phyloP scores from a whole-genome alignment of 2,888 invertebrate species.

The Pristionchus exspectatus region DNA sequence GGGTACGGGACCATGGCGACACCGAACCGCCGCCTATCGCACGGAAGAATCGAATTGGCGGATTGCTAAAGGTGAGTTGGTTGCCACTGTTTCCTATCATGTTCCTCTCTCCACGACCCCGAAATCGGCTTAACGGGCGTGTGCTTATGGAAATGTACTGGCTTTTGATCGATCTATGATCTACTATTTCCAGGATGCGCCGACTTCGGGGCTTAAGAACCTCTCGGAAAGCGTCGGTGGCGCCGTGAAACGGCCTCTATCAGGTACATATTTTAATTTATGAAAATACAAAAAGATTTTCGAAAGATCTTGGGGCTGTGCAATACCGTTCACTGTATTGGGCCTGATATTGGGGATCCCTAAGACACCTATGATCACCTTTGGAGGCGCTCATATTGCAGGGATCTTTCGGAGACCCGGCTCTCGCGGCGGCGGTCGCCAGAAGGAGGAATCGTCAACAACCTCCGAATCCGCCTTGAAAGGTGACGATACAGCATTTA shows the following conservation, averaged over 20 bases:
- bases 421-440: slow-evolving; percentile 57
- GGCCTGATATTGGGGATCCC: too few relatives aligned
- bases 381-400: slow-evolving; percentile 47
- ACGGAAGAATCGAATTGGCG: slow-evolving; percentile 60
- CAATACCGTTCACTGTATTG: too few relatives aligned
- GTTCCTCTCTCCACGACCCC: background rate
- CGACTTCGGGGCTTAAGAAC: slow-evolving; percentile 60
- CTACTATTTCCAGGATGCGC: slow-evolving; percentile 56
- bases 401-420: slow-evolving; percentile 67
- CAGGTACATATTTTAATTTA: slow-evolving; percentile 59
- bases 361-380: background rate
- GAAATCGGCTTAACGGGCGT: background rate
- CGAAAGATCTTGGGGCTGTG: too few relatives aligned
- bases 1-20: slow-evolving; percentile 63
- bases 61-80: slow-evolving; percentile 57
- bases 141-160: background rate
- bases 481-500: background rate
- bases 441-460: slow-evolving; percentile 58
- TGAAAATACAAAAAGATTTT: background rate
- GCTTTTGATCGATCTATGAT: background rate
- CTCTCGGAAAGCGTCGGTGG: slow-evolving; percentile 64
- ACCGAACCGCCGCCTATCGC: slow-evolving; percentile 56
- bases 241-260: slow-evolving; percentile 71
- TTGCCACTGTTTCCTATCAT: background rate
- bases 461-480: slow-evolving; percentile 8